A percentile compares a stretch with the other conserved stretches of the same genome.
Conservation (phyloP, 1,140 invertebrate genomes). For the Caerostris darwini region DNA sequence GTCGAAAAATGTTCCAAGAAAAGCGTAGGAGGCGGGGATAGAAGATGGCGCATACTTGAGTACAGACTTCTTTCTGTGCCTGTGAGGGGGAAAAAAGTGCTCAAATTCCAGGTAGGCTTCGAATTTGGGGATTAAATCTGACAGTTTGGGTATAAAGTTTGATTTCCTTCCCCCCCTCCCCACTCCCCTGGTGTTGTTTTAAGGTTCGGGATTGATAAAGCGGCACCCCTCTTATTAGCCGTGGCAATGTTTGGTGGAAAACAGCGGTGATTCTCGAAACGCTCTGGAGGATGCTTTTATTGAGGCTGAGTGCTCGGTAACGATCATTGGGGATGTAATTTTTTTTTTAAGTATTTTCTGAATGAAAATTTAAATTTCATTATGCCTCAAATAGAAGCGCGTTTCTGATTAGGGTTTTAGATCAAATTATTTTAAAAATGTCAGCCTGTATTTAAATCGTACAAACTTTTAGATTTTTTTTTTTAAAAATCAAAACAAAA, state of each 20-base stretch:
- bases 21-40: not conserved
- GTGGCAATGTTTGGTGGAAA: not conserved
- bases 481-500: no score
- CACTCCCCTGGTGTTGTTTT: not conserved
- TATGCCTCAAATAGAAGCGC: no score
- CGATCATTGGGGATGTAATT: not conserved
- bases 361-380: not conserved
- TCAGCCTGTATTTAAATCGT: no score
- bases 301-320: not conserved
- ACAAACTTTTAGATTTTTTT: no score
- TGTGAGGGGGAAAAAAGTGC: not conserved
- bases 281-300: not conserved
- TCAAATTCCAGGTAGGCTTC: conserved; percentile 18
- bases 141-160: conserved; percentile 6
- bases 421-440: no score
- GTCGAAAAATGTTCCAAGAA: not conserved
- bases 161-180: not conserved
- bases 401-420: no score
- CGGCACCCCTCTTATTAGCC: not conserved
- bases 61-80: not conserved
- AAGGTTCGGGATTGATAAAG: not conserved
- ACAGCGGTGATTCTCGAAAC: not conserved
- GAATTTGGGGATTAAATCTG: conserved; percentile 41
- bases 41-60: conserved; percentile 6
- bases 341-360: not conserved